phyloP scores from a whole-genome alignment of 2,797 vertebrate species.

The Aviceda leuphotes region DNA sequence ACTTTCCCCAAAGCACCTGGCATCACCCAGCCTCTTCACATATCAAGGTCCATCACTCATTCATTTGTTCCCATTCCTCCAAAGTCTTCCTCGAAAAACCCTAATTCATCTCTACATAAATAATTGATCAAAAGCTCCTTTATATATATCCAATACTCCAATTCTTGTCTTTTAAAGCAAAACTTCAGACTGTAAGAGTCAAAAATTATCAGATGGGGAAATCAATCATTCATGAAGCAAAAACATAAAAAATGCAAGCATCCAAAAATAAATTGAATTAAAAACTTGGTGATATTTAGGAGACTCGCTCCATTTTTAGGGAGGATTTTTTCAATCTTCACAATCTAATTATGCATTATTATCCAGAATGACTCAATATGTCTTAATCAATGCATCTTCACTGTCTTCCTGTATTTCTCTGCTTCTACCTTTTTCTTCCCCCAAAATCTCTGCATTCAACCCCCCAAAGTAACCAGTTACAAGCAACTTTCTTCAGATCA shows the following conservation, averaged over 20 bases:
- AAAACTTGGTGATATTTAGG: not conserved
- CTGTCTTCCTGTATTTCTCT: not conserved
- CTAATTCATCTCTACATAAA: not conserved
- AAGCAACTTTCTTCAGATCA: not conserved
- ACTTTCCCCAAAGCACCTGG: not conserved
- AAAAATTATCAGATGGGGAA: not conserved
- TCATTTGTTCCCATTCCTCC: not conserved
- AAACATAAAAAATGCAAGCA: not conserved
- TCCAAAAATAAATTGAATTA: not conserved
- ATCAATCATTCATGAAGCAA: conserved; percentile 1
- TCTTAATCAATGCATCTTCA: not conserved
- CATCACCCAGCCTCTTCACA: not conserved
- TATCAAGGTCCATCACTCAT: not conserved
- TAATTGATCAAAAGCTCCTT: not conserved
- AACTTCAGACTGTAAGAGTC: not conserved
- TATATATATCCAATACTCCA: not conserved
- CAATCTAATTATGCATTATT: not conserved
- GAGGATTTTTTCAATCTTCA: not conserved
- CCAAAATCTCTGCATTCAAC: not conserved
- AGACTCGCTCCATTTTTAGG: not conserved
- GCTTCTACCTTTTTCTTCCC: not conserved
- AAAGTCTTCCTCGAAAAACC: not conserved
- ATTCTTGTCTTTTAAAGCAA: not conserved
- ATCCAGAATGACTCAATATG: not conserved
- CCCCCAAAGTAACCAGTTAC: not conserved